phyloP scores from a whole-genome alignment of 2,888 invertebrate genomes.

The Sarcophaga caerulescens region DNA sequence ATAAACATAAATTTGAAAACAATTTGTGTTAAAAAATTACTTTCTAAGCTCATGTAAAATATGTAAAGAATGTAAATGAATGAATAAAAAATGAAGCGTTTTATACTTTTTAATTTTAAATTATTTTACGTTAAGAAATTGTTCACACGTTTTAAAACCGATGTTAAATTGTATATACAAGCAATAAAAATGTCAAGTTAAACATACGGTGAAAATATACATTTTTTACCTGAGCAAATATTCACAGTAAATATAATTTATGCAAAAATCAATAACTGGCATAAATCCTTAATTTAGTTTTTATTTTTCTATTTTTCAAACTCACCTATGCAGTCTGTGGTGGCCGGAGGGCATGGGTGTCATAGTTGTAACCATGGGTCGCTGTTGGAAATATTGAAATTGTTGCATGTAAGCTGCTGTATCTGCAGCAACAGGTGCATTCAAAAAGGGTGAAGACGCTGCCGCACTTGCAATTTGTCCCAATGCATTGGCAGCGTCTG shows the following conservation, averaged over 20 bases:
- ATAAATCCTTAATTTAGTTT: not conserved
- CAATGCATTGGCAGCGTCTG: slow-evolving; percentile 72
- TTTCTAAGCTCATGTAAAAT: not conserved
- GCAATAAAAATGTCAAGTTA: too few species aligned
- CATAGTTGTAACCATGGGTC: slow-evolving; percentile 70
- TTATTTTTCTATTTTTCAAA: not conserved
- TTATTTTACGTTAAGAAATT: too few species aligned
- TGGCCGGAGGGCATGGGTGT: slow-evolving; percentile 47
- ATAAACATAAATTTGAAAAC: too few species aligned
- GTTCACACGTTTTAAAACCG: too few species aligned
- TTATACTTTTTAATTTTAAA: too few species aligned
- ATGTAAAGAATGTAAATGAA: not conserved
- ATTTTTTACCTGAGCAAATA: too few species aligned
- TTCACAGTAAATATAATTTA: not conserved
- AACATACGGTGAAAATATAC: too few species aligned
- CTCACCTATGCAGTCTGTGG: slow-evolving; percentile 70
- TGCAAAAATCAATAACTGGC: not conserved
- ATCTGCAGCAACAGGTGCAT: slow-evolving; percentile 66
- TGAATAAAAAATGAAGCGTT: too few species aligned
- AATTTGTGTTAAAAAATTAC: too few species aligned
- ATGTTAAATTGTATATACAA: too few species aligned
- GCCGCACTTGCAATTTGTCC: slow-evolving; percentile 74
- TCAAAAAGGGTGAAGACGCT: slow-evolving; percentile 72
- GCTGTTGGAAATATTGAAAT: slow-evolving; percentile 74
- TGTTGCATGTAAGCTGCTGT: slow-evolving; percentile 73